Base-by-base conservation (phyloP, 2,113 vertebrate species). In the Empidonax alnorum region DNA sequence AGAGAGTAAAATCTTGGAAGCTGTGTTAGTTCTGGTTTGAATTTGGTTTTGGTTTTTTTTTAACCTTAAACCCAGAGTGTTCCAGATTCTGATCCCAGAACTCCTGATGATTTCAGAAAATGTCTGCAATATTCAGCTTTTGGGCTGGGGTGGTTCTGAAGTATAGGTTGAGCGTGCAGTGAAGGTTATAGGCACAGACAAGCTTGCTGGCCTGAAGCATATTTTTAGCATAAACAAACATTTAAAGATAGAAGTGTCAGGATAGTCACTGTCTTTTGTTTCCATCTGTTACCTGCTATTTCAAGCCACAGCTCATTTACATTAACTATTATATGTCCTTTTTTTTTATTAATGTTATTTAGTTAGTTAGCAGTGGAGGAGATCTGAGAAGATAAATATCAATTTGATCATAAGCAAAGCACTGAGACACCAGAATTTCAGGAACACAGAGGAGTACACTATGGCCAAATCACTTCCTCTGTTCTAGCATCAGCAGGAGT, bases 211-310 rank as follows among this genome's bases (percentile, higher is more conserved):
- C 89, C 90, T 90, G 88, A 75, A 87, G 76, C 53, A 12, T 97
- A 96, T 96, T 97, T 97, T 96, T 95, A 95, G 96, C 85, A 73
- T 96, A 97, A 97, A 95, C 93, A 95, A 95, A 94, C 87, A 89
- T 87, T 86, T 96, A 97, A 97, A 97, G 93, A 96, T 96, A 96
- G 97, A 97, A 93, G 67, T 46, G 3, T 91, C 50, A 59, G 89
- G 65, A 76, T 72, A 87, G 89, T 93, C 2, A 1, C 82, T 94
- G 84, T 95, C 94, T 74, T 93, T 96, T 92, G 92, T 96, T 96
- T 96, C 95, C 84, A 93, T 93, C 96, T 97, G 95, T 89, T 91
- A 92, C 93, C 84, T 92, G 37, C 85, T 95, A 58, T 95, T 95
- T 85, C 89, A 90, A 87, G 88, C 93, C 77, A 90, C 65, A 35